Evolutionary conservation across 2,888 invertebrate genomes (phyloP), one percentile per base, ranked within the genome.

Genomic region (Lingula anatina): DNA sequence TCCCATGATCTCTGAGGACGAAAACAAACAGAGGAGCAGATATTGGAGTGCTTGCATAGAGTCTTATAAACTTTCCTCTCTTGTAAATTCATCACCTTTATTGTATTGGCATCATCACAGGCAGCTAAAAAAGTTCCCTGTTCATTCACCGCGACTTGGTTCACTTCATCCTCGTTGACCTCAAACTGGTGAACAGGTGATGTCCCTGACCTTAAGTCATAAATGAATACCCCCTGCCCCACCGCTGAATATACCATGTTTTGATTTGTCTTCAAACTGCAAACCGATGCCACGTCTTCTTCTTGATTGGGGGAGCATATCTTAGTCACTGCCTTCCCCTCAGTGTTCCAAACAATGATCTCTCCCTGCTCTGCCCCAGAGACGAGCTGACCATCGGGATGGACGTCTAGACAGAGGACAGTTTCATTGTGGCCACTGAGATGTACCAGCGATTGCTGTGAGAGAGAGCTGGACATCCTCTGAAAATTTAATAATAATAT

Each of bases 1-100:
- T 72, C 69, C 64, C 65, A 68, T 5, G 65, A 64, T 40, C 63
- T 59, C 9, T 59, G 53, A 4, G 64, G 63, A 21, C 68, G 61
- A 45, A 75, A 75, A 40, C 61, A 54, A 12, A 66, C 64, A 20
- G 71, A 61, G 2, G 73, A 64, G 56, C 72, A 71, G 28, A 75
- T 73, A 49, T 73, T 75, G 18, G 71, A 65, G 54, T 75, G 75
- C 44, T 71, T 73, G 20, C 68, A 51, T n/a, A 74, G 52, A 2
- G 70, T 71, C 52, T 68, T 70, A 46, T 56, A 70, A 4, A 71
- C 54, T 44, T 62, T 63, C 31, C 60, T 64, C 31, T 70, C 65
- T 12, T 58, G 53, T 37, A 74, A 49, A 44, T 70, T 68, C 48
- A 70, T 62, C 20, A 75, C 55, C 53, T 69, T 70, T 12, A 73